phyloP scores from a whole-genome alignment of 2,888 invertebrate species.

The Choristoneura rosaceana region DNA sequence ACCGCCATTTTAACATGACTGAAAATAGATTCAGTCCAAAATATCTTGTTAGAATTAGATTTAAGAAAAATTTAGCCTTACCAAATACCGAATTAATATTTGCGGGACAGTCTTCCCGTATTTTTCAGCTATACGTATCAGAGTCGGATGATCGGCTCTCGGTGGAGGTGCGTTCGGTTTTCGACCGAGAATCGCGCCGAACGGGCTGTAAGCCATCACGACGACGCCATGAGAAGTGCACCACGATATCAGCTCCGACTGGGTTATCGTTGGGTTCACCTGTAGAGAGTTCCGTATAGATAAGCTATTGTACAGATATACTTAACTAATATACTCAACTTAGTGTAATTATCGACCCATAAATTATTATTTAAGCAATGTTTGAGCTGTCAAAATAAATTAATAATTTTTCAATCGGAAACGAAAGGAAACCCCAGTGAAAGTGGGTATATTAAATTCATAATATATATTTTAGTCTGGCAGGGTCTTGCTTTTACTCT shows the following conservation, averaged over 20 bases:
- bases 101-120: conserved; percentile 88
- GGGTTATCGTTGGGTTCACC: conserved; percentile 90
- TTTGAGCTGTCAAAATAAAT: background rate
- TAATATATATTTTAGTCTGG: too few relatives aligned
- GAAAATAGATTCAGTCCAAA: too few relatives aligned
- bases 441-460: too few relatives aligned
- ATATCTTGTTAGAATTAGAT: background rate
- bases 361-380: background rate
- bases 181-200: conserved; percentile 84
- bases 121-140: conserved; percentile 83
- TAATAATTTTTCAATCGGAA: background rate
- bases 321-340: too few relatives aligned
- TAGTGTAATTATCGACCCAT: background rate
- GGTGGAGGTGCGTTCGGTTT: conserved; percentile 74
- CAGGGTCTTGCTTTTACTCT: too few relatives aligned
- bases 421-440: background rate
- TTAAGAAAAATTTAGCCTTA: conserved; percentile 60
- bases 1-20: too few relatives aligned
- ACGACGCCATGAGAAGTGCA: conserved; percentile 88
- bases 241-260: conserved; percentile 88
- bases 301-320: background rate
- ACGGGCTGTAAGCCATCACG: conserved; percentile 90
- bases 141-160: conserved; percentile 80
- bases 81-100: conserved; percentile 88
- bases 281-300: conserved; percentile 60